Evolutionary conservation across 2,888 invertebrate genomes (phyloP), one percentile per base, ranked within the genome.

Genomic region (Quadriops clusia): DNA sequence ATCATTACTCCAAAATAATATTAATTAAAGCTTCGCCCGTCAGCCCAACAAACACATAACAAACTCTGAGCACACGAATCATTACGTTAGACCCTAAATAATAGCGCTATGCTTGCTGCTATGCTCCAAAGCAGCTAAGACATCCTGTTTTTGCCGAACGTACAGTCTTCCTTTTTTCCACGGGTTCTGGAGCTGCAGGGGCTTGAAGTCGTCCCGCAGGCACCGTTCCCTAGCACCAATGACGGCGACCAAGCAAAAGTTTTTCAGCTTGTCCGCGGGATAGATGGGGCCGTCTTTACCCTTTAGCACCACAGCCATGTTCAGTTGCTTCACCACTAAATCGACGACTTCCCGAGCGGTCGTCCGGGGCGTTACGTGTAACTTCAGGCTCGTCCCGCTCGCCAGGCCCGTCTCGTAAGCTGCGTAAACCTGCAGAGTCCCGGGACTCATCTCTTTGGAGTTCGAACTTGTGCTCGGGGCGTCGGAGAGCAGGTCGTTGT

Each of bases 371-470:
- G 90, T 93, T 1, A 97, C 89, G 58, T 93, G 91, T 3, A 97
- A 65, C 49, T 91, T 90, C 17, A 97, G 74, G 46, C 91, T 90
- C 1, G 93, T 93, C 4, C 93, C 94, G 37, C 77, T 78, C 2
- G 91, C 87, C 42, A 97, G 64, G 5, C 95, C 95, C 0, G 91
- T 93, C 44, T 94, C 87, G 58, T 95, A 97, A 1, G 95, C 94
- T 4, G 94, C 93, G 54, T 83, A 94, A 5, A 97, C 91, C 68
- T 94, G 76, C 17, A 60, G 37, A 35, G 60, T 61, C 7, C 58
- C 60, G 4, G 50, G 42, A 27, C 50, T 46, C 4, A 38, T 45
- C 7, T 58, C 55, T 39, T 56, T 56, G n/a, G n/a, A n/a, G 24
- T 29, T 32, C 5, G 28, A 33, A 24, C 47, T 50, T 3, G 49